Evolutionary conservation across 2,797 vertebrate species (phyloP).

Genomic region (Natrix natrix): DNA sequence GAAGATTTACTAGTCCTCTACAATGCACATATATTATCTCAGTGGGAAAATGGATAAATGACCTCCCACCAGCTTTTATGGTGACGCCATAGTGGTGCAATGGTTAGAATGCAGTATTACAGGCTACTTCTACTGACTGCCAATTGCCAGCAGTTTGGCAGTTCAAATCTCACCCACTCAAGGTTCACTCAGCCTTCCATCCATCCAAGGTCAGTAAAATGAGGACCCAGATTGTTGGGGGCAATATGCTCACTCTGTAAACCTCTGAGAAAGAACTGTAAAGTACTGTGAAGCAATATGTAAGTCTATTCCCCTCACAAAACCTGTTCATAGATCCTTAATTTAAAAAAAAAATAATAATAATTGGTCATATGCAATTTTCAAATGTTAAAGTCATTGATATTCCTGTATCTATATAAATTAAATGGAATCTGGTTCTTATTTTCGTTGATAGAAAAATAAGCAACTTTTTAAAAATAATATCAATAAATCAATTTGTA

Average conservation of each 20-base stretch:
- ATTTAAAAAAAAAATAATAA: neutral
- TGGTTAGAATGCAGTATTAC: too few relatives aligned
- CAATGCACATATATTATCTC: neutral
- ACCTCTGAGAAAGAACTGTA: too few relatives aligned
- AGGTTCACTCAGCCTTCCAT: too few relatives aligned
- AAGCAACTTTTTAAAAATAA: neutral
- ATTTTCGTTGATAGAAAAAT: neutral
- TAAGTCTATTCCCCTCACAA: neutral
- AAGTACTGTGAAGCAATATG: too few relatives aligned
- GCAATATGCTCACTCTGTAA: too few relatives aligned
- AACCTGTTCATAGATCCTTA: neutral
- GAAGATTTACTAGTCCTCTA: neutral
- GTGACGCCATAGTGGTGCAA: too few relatives aligned
- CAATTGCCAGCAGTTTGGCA: too few relatives aligned
- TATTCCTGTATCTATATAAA: neutral
- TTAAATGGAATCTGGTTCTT: neutral
- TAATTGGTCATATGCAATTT: neutral
- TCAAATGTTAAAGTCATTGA: neutral
- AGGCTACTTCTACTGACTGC: too few relatives aligned
- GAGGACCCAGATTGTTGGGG: too few relatives aligned
- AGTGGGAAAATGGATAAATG: neutral
- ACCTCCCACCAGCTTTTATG: neutral
- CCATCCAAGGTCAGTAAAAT: too few relatives aligned
- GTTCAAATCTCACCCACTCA: too few relatives aligned
- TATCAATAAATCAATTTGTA: neutral